Evolutionary conservation across 2,888 invertebrate species (phyloP).

Genomic region (Serrognathus titanus): DNA sequence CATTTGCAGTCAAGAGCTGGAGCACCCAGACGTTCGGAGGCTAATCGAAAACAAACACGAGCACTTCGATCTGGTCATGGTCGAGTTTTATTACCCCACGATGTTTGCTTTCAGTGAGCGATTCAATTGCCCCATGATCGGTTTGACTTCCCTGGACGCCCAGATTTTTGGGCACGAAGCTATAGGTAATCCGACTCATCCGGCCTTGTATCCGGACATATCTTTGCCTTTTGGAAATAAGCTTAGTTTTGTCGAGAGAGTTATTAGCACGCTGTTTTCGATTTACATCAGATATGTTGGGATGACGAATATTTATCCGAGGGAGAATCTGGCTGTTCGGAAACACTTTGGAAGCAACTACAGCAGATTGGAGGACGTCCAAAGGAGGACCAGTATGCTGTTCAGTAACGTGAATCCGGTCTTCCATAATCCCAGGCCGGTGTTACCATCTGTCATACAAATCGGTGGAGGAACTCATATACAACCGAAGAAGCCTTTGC

Average conservation of each 20-base stretch:
- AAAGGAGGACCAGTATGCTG: slow-evolving; percentile 37
- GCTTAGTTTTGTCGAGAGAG: slow-evolving; percentile 45
- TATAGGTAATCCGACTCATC: slow-evolving; percentile 55
- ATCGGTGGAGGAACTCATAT: slow-evolving; percentile 37
- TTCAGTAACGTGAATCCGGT: slow-evolving; percentile 40
- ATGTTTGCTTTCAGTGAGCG: slow-evolving; percentile 54
- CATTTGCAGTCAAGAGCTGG: slow-evolving; percentile 16
- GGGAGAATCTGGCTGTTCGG: neutral
- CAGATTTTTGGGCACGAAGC: slow-evolving; percentile 52
- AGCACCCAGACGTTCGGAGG: slow-evolving; percentile 33
- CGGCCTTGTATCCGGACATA: slow-evolving; percentile 52
- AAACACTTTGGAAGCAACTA: slow-evolving; percentile 12
- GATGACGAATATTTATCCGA: neutral
- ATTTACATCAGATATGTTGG: slow-evolving; percentile 12
- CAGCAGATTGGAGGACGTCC: slow-evolving; percentile 31
- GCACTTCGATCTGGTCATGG: slow-evolving; percentile 56
- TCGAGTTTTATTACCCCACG: slow-evolving; percentile 54
- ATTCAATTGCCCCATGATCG: slow-evolving; percentile 55
- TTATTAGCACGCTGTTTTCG: slow-evolving; percentile 33
- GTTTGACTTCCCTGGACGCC: slow-evolving; percentile 53
- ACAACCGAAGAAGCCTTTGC: slow-evolving; percentile 27
- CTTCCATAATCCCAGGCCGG: slow-evolving; percentile 35
- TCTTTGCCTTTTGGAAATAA: slow-evolving; percentile 44
- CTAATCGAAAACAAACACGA: slow-evolving; percentile 37
- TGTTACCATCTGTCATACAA: slow-evolving; percentile 38